Evolutionary conservation across 1,140 invertebrate genomes (phyloP).

Genomic region (Heliothis virescens): DNA sequence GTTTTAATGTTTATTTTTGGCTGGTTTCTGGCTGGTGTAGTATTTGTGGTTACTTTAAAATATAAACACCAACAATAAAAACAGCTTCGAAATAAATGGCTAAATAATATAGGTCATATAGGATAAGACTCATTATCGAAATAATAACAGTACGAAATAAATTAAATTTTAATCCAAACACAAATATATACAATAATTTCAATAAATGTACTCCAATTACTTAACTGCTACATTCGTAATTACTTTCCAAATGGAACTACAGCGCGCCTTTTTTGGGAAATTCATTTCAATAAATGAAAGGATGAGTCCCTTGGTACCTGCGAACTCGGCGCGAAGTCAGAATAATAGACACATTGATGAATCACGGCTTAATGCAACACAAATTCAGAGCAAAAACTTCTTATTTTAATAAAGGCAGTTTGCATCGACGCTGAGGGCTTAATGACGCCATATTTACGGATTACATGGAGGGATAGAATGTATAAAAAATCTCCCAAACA

Average conservation of each 20-base stretch:
- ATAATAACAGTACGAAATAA: too few species aligned
- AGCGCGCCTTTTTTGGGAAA: constrained; percentile 53
- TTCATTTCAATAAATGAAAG: constrained; percentile 71
- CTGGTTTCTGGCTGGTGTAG: too few species aligned
- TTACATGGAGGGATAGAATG: constrained; percentile 59
- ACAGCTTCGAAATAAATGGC: too few species aligned
- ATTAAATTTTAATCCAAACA: background rate
- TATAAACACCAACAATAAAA: too few species aligned
- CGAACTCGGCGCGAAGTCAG: constrained; percentile 51
- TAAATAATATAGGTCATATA: too few species aligned
- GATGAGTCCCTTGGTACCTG: constrained; percentile 68
- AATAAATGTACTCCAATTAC: constrained; percentile 27
- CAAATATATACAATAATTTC: constrained; percentile 31
- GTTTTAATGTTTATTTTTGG: too few species aligned
- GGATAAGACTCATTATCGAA: too few species aligned
- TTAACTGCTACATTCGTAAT: constrained; percentile 30
- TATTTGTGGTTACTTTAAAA: too few species aligned
- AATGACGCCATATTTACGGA: constrained; percentile 63
- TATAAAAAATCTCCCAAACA: constrained; percentile 65
- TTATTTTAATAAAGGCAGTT: constrained; percentile 68
- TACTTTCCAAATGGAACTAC: constrained; percentile 40
- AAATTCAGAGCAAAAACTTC: constrained; percentile 58
- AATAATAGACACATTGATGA: constrained; percentile 81
- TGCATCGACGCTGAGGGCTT: constrained; percentile 53
- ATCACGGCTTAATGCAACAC: constrained; percentile 57